These are phyloP conservation scores for Plebejus anna DNA, from an alignment of 2,888 invertebrate species.

Conservation along the genomic window DNA sequence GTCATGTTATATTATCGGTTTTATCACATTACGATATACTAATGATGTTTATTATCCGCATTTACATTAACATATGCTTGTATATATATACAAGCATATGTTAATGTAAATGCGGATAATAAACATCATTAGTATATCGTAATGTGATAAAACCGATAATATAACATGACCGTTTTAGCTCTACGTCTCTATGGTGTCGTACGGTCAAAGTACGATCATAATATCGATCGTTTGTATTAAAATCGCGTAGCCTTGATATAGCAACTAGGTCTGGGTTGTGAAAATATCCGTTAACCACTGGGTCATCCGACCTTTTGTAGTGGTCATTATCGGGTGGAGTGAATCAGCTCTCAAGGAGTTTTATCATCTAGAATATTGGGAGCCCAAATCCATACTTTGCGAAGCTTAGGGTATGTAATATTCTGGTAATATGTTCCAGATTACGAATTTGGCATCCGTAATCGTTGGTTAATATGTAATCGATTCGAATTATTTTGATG, in stretches of 20 bases:
- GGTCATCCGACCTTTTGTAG: constrained; percentile 21
- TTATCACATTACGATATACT: too few species aligned
- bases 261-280: constrained; percentile 26
- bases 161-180: not conserved
- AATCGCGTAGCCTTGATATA: constrained; percentile 18
- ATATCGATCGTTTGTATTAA: not conserved
- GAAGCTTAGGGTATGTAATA: not conserved
- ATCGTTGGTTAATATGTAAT: too few species aligned
- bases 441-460: not conserved
- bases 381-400: not conserved
- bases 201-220: not conserved
- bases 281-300: constrained; percentile 5
- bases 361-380: constrained; percentile 1
- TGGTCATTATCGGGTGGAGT: constrained; percentile 7
- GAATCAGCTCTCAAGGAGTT: constrained; percentile 8
- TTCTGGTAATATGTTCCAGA: not conserved
- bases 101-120: too few species aligned
- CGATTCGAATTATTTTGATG: too few species aligned
- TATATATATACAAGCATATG: too few species aligned
- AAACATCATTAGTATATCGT: too few species aligned
- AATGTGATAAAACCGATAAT: too few species aligned
- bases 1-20: not conserved
- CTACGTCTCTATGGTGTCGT: not conserved
- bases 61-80: too few species aligned
- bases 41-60: too few species aligned